Evolutionary conservation across 2,797 vertebrate species (phyloP), one percentile per base, ranked within the genome.

Genomic region (Periparus ater): DNA sequence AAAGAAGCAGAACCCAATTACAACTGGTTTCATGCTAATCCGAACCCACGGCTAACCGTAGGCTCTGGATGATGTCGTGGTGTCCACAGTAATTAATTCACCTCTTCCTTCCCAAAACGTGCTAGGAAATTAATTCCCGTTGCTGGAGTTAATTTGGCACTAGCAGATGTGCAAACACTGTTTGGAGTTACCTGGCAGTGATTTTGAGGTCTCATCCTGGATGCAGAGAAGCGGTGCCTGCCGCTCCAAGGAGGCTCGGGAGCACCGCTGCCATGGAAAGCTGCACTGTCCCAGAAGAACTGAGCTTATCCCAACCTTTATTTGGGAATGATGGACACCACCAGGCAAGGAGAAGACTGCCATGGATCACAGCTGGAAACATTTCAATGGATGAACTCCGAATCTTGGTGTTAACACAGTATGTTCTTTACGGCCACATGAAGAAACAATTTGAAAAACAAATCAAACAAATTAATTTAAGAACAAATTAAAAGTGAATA

Each of bases 61-160:
- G 82, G 90, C 78, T 96, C 95, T 77, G 92, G 96, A 96, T 67
- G 57, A 86, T 92, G 87, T 85, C 75, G n/a, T 75, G 89, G 85
- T 92, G 92, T 89, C 95, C 72, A 36, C 80, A 85, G 82, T 91
- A 96, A 97, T 98, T 97, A 97, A 97, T 97, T 97, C 97, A 98
- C 96, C 96, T 98, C 97, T 97, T 93, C 89, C 87, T 95, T 95
- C 96, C 94, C 93, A 92, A 95, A 96, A 90, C 85, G 95, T 0
- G 0, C 63, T 73, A 88, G 91, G 93, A 98, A 98, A 98, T 98
- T 95, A 97, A 97, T 98, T 97, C 96, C 96, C 89, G 95, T 79
- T 89, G 61, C 54, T 96, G 89, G 96, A 96, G 97, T 96, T 89
- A 95, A 96, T 92, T 97, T 98, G 97, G 97, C 97, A 96, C 73